Conservation (phyloP, 2,797 vertebrate species). For the Decapterus maruadsi region DNA sequence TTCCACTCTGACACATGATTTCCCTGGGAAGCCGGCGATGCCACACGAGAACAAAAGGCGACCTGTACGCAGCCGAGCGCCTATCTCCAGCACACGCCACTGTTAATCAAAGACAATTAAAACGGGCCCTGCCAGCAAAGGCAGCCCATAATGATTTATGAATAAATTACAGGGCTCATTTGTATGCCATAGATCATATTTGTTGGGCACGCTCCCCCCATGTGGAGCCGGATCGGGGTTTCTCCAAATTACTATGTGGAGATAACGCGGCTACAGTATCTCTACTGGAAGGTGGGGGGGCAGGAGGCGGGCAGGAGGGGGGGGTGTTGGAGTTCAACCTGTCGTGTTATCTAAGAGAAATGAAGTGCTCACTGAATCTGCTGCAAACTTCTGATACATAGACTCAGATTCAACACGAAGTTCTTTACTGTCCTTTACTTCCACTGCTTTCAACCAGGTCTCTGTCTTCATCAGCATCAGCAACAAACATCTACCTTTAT, state of each 20-base stretch:
- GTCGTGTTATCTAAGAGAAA: slow-evolving; percentile 37
- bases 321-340: slow-evolving; percentile 17
- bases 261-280: slow-evolving; percentile 64
- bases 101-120: slow-evolving; percentile 90
- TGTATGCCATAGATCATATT: slow-evolving; percentile 86
- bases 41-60: slow-evolving; percentile 82
- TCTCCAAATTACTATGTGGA: slow-evolving; percentile 51
- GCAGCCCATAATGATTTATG: slow-evolving; percentile 84
- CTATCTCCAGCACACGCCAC: slow-evolving; percentile 80
- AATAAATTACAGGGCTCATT: slow-evolving; percentile 88
- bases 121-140: slow-evolving; percentile 79
- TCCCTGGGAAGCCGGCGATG: slow-evolving; percentile 75
- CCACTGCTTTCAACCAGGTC: neutral
- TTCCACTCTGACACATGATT: slow-evolving; percentile 74
- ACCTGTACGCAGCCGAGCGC: slow-evolving; percentile 62
- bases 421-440: neutral
- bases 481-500: too few relatives aligned
- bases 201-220: slow-evolving; percentile 75
- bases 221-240: slow-evolving; percentile 62
- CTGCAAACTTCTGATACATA: slow-evolving; percentile 10
- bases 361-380: slow-evolving; percentile 18
- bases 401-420: slow-evolving; percentile 3
- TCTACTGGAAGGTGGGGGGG: slow-evolving; percentile 7
- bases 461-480: neutral
- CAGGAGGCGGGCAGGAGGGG: neutral